Evolutionary conservation across 2,113 vertebrate genomes (phyloP).

Genomic region (Pterocles burchelli): DNA sequence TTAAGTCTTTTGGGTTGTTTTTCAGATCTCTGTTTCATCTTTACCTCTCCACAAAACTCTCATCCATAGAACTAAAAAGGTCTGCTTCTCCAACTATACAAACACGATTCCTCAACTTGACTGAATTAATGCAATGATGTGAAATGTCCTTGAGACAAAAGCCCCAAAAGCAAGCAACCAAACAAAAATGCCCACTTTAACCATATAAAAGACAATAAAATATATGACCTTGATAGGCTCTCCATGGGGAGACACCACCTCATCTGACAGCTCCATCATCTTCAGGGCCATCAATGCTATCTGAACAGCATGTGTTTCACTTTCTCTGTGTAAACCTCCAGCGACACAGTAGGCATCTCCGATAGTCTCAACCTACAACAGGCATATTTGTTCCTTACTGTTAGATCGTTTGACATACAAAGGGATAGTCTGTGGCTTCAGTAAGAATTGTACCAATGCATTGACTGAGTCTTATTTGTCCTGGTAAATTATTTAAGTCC

Average conservation of each 20-base stretch:
- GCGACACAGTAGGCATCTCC: slow-evolving; percentile 98
- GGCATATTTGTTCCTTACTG: neutral
- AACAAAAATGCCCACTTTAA: neutral
- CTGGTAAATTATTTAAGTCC: neutral
- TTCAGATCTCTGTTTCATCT: neutral
- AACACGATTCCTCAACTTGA: neutral
- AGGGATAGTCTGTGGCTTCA: neutral
- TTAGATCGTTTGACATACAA: neutral
- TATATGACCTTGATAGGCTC: slow-evolving; percentile 90
- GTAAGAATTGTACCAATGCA: neutral
- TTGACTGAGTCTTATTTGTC: neutral
- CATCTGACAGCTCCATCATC: slow-evolving; percentile 97
- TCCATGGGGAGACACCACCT: slow-evolving; percentile 93
- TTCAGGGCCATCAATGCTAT: slow-evolving; percentile 95
- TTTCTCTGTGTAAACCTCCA: slow-evolving; percentile 94
- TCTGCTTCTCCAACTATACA: neutral
- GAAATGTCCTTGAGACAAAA: neutral
- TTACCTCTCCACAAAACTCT: neutral
- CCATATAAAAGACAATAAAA: neutral
- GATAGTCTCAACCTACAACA: slow-evolving; percentile 94
- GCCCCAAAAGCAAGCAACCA: neutral
- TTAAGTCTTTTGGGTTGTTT: neutral
- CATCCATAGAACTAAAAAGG: neutral
- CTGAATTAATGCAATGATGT: neutral
- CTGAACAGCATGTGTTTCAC: slow-evolving; percentile 90